phyloP scores from a whole-genome alignment of 2,797 vertebrate genomes.

The Notolepis coatsorum region DNA sequence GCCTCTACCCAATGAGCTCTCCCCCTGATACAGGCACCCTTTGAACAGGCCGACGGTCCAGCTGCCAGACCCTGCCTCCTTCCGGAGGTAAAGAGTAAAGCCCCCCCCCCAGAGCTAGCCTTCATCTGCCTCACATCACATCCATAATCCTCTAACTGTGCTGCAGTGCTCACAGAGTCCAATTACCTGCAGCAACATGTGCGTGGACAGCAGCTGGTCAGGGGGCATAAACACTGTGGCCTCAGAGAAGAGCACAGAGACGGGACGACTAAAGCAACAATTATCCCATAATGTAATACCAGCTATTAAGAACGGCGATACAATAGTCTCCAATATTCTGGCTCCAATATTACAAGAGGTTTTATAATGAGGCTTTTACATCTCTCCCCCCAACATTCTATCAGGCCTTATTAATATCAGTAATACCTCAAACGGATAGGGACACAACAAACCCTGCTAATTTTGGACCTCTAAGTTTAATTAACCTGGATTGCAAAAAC shows the following conservation, averaged over 20 bases:
- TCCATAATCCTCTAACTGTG: conserved; percentile 53
- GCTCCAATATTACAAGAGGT: too few species aligned
- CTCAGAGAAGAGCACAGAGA: conserved; percentile 3
- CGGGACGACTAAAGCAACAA: background rate
- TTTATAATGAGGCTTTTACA: too few species aligned
- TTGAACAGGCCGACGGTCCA: background rate
- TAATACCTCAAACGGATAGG: too few species aligned
- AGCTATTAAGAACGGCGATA: too few species aligned
- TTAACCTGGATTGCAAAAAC: too few species aligned
- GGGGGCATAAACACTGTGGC: conserved; percentile 24
- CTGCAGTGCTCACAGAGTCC: conserved; percentile 28
- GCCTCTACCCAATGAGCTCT: conserved; percentile 16
- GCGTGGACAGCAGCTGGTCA: conserved; percentile 51
- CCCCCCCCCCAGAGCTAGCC: conserved; percentile 33
- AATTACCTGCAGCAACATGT: conserved; percentile 70
- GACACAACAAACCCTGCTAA: too few species aligned
- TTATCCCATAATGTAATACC: background rate
- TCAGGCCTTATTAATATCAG: too few species aligned
- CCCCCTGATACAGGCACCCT: conserved; percentile 21
- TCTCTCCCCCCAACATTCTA: too few species aligned
- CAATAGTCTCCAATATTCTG: too few species aligned
- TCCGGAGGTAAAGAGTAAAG: conserved; percentile 48
- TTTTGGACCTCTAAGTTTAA: too few species aligned
- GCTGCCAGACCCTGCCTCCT: conserved; percentile 35
- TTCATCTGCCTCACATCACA: conserved; percentile 49